phyloP scores from a whole-genome alignment of 1,140 invertebrate species.

The Zaprionus capensis region DNA sequence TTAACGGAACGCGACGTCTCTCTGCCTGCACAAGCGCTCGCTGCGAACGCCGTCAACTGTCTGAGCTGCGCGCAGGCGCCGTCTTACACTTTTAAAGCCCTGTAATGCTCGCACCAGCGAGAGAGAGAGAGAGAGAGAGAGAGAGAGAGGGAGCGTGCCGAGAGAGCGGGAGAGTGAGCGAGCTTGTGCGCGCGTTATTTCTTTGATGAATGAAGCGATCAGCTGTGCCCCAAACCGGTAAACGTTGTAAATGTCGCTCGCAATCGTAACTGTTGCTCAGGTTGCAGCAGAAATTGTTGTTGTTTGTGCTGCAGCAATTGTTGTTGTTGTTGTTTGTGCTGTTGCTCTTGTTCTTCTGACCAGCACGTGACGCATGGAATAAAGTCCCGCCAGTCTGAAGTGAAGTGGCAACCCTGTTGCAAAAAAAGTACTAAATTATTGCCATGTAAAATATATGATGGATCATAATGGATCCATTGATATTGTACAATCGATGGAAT shows the following conservation, averaged over 20 bases:
- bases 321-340: not conserved
- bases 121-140: constrained; percentile 9
- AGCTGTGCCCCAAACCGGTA: constrained; percentile 50
- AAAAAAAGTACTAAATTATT: not conserved
- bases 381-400: not conserved
- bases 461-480: no score
- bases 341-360: constrained; percentile 18
- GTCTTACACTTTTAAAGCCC: constrained; percentile 64
- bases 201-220: constrained; percentile 49
- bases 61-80: constrained; percentile 74
- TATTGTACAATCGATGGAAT: no score
- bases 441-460: no score
- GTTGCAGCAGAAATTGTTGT: not conserved
- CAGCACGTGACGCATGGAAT: constrained; percentile 42
- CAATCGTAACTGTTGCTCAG: not conserved
- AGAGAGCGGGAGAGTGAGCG: constrained; percentile 5
- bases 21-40: constrained; percentile 57
- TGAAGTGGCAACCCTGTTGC: not conserved
- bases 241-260: constrained; percentile 38
- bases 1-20: constrained; percentile 57
- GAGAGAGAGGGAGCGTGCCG: not conserved
- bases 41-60: constrained; percentile 71
- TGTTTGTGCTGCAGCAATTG: not conserved
- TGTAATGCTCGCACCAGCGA: constrained; percentile 17
- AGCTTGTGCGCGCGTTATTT: not conserved